Conservation (phyloP, 2,888 invertebrate species). For the Ophraella communa region DNA sequence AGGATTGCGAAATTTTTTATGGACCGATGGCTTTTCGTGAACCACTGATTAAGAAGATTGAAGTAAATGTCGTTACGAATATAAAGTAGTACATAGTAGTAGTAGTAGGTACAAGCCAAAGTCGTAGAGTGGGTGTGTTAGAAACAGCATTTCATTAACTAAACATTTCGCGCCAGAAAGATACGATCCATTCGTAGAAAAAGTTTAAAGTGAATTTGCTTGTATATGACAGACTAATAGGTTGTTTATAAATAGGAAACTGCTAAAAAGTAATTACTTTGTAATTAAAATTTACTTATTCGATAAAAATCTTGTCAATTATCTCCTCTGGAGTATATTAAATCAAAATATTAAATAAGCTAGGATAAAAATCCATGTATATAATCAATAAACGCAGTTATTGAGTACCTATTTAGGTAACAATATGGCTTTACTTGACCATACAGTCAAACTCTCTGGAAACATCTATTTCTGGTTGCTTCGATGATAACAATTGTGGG, state of each 20-base stretch:
- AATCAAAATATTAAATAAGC: too few species aligned
- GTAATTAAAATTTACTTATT: neutral
- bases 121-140: constrained; percentile 42
- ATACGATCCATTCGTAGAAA: constrained; percentile 34
- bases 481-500: too few species aligned
- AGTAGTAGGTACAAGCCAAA: constrained; percentile 40
- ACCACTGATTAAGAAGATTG: constrained; percentile 35
- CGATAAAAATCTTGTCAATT: too few species aligned
- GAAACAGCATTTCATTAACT: constrained; percentile 46
- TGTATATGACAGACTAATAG: neutral
- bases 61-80: constrained; percentile 38
- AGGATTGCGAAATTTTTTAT: constrained; percentile 9
- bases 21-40: constrained; percentile 15
- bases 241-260: neutral
- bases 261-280: neutral
- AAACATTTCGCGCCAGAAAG: constrained; percentile 37
- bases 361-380: too few species aligned
- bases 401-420: too few species aligned
- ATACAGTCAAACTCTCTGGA: too few species aligned
- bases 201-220: constrained; percentile 17
- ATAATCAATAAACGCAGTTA: too few species aligned
- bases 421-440: too few species aligned
- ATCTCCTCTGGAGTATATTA: too few species aligned
- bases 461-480: too few species aligned
- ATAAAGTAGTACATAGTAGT: too few species aligned